Evolutionary conservation across 2,888 invertebrate species (phyloP), one percentile per base, ranked within the genome.

Genomic region (Brassicogethes aeneus): DNA sequence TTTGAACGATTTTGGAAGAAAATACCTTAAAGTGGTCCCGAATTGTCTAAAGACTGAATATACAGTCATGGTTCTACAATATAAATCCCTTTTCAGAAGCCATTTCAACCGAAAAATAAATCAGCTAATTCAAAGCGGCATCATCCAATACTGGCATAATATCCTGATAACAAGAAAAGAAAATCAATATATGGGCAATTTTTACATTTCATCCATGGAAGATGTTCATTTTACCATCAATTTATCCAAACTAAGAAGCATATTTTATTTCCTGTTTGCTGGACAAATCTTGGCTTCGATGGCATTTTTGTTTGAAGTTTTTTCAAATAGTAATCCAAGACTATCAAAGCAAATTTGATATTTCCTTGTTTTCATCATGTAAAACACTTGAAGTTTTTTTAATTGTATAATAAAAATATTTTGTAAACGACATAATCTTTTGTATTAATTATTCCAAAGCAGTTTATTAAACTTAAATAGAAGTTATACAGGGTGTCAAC

Each of bases 81-180:
- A 47, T 34, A 35, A 52, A 34, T 57, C 57, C 1, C 57, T 58
- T 2, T 54, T 46, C 31, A 52, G 47, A 2, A 40, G 36, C 23
- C 33, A 47, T 15, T 45, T 56, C 30, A 42, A 54, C 30, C 33
- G 33, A 2, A 39, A 40, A 34, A 41, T 55, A 23, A 34, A 50
- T 2, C n/a, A n/a, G n/a, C n/a, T n/a, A n/a, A n/a, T n/a, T n/a
- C 55, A 58, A 43, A 47, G 48, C 17, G 57, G 57, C 3, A 40
- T 56, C n/a, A n/a, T n/a, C n/a, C n/a, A 13, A 3, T 50, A 51
- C 36, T 53, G 54, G 50, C 30, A 47, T 3, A 40, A 32, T 30
- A 38, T 39, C 31, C 31, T 2, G 2, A 15, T 33, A 17, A 33
- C 40, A 17, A 29, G 15, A 23, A 2, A 37, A 1, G 33, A 42